Conservation (phyloP, 2,888 invertebrate species). For the Torymus texanus region DNA sequence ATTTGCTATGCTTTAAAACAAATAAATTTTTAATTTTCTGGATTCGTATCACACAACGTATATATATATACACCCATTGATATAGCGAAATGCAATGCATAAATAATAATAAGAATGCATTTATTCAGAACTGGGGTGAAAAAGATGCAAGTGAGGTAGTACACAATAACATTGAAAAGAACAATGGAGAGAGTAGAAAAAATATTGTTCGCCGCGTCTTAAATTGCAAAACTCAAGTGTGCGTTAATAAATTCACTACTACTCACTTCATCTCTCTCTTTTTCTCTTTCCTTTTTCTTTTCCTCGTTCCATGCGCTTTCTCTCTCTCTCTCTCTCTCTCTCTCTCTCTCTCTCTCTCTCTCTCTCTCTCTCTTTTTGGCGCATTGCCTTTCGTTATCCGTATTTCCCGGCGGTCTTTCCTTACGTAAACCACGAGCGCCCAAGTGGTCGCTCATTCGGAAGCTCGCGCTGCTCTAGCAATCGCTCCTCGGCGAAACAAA, state of each 20-base stretch:
- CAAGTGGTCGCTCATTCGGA: constrained; percentile 24
- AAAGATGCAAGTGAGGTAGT: neutral
- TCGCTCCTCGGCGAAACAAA: constrained; percentile 17
- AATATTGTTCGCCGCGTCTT: constrained; percentile 18
- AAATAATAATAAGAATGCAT: too few species aligned
- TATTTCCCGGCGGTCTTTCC: constrained; percentile 10
- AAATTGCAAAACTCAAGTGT: constrained; percentile 35
- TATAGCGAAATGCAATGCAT: too few species aligned
- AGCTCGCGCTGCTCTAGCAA: neutral
- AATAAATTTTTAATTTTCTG: too few species aligned
- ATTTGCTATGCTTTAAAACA: too few species aligned
- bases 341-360: neutral
- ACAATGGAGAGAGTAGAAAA: constrained; percentile 31
- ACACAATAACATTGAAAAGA: constrained; percentile 47
- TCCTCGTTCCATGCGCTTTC: too few species aligned
- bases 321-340: too few species aligned
- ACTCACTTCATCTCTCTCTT: constrained; percentile 26
- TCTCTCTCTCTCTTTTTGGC: neutral
- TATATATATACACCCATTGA: too few species aligned
- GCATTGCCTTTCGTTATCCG: constrained; percentile 21
- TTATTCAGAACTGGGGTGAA: neutral
- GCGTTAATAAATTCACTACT: constrained; percentile 47
- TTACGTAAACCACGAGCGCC: constrained; percentile 1
- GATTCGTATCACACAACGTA: too few species aligned
- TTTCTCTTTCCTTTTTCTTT: neutral